A percentile compares a stretch with the other conserved stretches of the same genome.
These are phyloP conservation scores for Macrobrachium rosenbergii DNA, from an alignment of 1,140 invertebrate species.

Conservation along the genomic window DNA sequence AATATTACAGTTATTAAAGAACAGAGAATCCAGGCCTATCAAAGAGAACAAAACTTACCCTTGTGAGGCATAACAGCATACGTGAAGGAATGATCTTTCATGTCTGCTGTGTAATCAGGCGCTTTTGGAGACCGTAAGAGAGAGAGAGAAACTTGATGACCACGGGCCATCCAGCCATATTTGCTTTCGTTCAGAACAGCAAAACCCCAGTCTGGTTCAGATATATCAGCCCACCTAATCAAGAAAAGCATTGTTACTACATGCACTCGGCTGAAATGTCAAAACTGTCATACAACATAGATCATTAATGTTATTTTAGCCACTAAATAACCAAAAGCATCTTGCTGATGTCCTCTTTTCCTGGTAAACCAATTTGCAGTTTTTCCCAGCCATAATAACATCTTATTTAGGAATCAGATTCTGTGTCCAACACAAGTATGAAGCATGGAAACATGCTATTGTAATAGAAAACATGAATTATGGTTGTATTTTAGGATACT, in stretches of 20 bases:
- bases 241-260: background rate
- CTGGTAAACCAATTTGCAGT: too few species aligned
- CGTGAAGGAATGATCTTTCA: conserved; percentile 72
- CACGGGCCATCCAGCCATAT: conserved; percentile 73
- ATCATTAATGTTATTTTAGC: background rate
- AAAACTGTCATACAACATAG: background rate
- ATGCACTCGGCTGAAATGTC: background rate
- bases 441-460: too few species aligned
- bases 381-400: too few species aligned
- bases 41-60: conserved; percentile 68
- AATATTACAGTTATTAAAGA: too few species aligned
- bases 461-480: too few species aligned
- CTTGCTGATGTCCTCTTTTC: too few species aligned
- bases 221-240: conserved; percentile 73
- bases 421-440: too few species aligned
- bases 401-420: too few species aligned
- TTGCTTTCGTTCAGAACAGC: conserved; percentile 74
- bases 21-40: too few species aligned
- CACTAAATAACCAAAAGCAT: too few species aligned
- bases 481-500: too few species aligned
- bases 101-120: conserved; percentile 73
- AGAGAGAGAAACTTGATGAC: conserved; percentile 72
- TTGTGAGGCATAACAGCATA: conserved; percentile 74
- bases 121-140: conserved; percentile 73
- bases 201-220: conserved; percentile 73